Conservation (phyloP, 2,888 invertebrate species). For the Chrysopilus asiliformis region DNA sequence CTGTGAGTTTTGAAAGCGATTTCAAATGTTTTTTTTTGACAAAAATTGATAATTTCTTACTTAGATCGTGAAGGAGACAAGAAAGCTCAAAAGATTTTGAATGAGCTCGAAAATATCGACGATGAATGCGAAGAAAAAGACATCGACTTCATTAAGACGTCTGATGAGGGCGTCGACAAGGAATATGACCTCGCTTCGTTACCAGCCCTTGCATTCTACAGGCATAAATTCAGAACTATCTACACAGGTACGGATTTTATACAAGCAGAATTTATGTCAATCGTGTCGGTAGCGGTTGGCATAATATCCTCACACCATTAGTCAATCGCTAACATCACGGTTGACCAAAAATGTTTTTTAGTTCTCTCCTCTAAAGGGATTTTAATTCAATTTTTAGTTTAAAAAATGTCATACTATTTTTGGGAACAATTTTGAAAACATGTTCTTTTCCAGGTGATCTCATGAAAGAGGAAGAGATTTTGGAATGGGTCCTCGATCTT, state of each 20-base stretch:
- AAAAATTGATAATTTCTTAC: slow-evolving; percentile 14
- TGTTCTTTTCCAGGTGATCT: slow-evolving; percentile 46
- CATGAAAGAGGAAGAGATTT: slow-evolving; percentile 80
- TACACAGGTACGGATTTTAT: slow-evolving; percentile 44
- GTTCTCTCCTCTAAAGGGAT: too few relatives aligned
- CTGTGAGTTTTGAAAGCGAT: slow-evolving; percentile 62
- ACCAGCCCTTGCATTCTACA: slow-evolving; percentile 75
- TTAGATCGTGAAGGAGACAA: slow-evolving; percentile 81
- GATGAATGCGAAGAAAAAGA: slow-evolving; percentile 86
- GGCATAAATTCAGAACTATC: slow-evolving; percentile 77
- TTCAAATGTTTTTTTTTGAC: not conserved
- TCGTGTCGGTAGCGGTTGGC: too few relatives aligned
- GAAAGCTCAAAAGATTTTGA: slow-evolving; percentile 74
- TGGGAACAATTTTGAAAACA: not conserved
- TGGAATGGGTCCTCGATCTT: slow-evolving; percentile 79
- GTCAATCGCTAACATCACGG: too few relatives aligned
- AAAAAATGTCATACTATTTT: too few relatives aligned
- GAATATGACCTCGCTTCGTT: slow-evolving; percentile 73
- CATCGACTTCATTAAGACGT: slow-evolving; percentile 84
- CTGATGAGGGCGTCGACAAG: slow-evolving; percentile 73
- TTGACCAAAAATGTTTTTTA: too few relatives aligned
- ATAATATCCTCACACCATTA: too few relatives aligned
- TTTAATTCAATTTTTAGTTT: too few relatives aligned
- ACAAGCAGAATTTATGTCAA: too few relatives aligned
- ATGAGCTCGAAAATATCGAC: slow-evolving; percentile 83